These are phyloP conservation scores for Aplysina aerophoba DNA, from an alignment of 37 sponge, comb jelly and placozoan genomes.

Conservation along the genomic window DNA sequence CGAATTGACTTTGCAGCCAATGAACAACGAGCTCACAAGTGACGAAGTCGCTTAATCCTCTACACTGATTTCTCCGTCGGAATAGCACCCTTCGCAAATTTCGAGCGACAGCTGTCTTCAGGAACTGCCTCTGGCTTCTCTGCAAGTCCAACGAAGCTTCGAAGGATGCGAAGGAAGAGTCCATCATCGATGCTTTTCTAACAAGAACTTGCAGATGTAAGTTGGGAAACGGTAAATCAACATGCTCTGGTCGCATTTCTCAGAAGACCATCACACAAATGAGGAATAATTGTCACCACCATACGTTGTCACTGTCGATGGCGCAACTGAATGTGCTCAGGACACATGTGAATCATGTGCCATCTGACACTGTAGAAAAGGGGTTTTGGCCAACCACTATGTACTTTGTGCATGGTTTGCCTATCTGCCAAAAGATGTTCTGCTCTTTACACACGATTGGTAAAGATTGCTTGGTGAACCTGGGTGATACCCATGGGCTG, in stretches of 20 bases:
- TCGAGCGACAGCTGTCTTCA: too few relatives aligned
- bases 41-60: too few relatives aligned
- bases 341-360: neutral
- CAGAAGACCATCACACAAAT: neutral
- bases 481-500: too few relatives aligned
- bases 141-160: too few relatives aligned
- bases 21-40: too few relatives aligned
- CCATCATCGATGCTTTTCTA: constrained; percentile 5
- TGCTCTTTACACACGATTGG: constrained; percentile 11
- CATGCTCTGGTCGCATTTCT: neutral
- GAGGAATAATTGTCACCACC: constrained; percentile 18
- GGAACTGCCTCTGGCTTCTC: too few relatives aligned
- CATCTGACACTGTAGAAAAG: neutral
- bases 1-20: too few relatives aligned
- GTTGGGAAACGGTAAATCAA: neutral
- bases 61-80: too few relatives aligned
- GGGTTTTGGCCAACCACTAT: constrained; percentile 3
- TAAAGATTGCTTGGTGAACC: constrained; percentile 1
- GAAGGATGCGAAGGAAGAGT: constrained; percentile 1
- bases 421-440: neutral
- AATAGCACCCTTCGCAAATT: too few relatives aligned
- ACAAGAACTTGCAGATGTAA: constrained; percentile 9
- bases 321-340: constrained; percentile 19
- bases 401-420: constrained; percentile 10
- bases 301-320: neutral